Base-by-base conservation (phyloP, 2,888 invertebrate genomes). In the Drosophila macrospina region DNA sequence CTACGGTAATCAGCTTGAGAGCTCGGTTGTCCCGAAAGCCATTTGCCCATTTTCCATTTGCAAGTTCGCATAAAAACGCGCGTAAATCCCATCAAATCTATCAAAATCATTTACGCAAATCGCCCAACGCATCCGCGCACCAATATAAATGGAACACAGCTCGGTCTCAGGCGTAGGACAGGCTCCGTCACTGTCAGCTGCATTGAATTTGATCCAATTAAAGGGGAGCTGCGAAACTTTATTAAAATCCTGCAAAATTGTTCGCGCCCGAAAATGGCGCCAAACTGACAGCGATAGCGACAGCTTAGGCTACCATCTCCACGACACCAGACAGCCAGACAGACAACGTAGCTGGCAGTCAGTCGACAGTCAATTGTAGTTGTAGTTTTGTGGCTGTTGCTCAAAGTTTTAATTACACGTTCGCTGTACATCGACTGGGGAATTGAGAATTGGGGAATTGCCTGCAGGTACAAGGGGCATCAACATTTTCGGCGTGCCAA, bases 391-490 rank as follows among this genome's bases (percentile, higher is more conserved):
- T 80, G 86, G 79, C 84, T 89, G 89, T 85, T 89, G 87, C 90
- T 85, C 87, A 89, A 91, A 90, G 87, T 90, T 90, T 91, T 90
- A 91, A 90, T 90, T 90, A 90, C 91, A 88, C 88, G 86, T 81
- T 85, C 78, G 78, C 64, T 85, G 59, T 50, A 62, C 48, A 47
- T 44, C 20, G 48, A 30, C 61, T 48, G 48, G 20, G 28, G 63
- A 54, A 39, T 13, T 20, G 36, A 26, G 65, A 41, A 15, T 44
- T 41, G 26, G 45, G 54, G 37, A 26, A 44, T 37, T 55, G 57
- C 36, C 57, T 20, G 72, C 57, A 50, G 64, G 57, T 60, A 68
- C 84, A 78, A 75, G 8, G 52, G 85, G 66, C 87, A 80, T 64
- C 47, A 76, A 68, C 62, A 79, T 69, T 76, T 79, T 64, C 66